Evolutionary conservation across 2,113 vertebrate species (phyloP).

Genomic region (Fregetta grallaria): DNA sequence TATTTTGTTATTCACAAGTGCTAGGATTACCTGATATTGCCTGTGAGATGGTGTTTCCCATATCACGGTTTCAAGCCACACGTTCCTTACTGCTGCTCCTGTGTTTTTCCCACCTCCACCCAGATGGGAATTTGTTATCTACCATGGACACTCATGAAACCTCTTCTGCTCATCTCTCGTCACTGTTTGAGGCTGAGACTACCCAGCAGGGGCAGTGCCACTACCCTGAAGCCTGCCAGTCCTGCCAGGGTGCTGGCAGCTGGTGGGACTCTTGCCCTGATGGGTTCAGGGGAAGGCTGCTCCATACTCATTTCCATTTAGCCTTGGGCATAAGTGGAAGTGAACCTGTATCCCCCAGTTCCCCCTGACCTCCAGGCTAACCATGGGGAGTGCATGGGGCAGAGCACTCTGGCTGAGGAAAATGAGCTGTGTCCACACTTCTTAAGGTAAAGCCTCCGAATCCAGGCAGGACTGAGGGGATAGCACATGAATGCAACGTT

Average conservation of each 20-base stretch:
- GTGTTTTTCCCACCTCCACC: neutral
- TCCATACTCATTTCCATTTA: neutral
- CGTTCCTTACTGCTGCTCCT: neutral
- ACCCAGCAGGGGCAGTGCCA: fast-evolving
- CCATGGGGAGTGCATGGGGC: fast-evolving
- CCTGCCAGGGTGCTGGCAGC: neutral
- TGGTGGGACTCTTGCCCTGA: neutral
- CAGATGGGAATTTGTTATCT: neutral
- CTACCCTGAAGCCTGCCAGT: neutral
- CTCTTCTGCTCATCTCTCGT: neutral
- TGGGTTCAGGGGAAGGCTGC: neutral
- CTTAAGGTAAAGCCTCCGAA: neutral
- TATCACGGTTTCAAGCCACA: neutral
- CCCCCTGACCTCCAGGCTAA: neutral
- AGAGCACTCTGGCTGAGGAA: neutral
- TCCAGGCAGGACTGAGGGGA: neutral
- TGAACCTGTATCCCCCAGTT: neutral
- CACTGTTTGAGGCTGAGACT: fast-evolving
- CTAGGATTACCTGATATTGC: neutral
- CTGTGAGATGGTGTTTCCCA: fast-evolving
- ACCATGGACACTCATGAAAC: neutral
- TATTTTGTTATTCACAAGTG: neutral
- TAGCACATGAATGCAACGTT: neutral
- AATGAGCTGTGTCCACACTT: neutral
- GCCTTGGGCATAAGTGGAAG: neutral